Evolutionary conservation across 2,113 vertebrate genomes (phyloP).

Genomic region (Caranx melampygus): DNA sequence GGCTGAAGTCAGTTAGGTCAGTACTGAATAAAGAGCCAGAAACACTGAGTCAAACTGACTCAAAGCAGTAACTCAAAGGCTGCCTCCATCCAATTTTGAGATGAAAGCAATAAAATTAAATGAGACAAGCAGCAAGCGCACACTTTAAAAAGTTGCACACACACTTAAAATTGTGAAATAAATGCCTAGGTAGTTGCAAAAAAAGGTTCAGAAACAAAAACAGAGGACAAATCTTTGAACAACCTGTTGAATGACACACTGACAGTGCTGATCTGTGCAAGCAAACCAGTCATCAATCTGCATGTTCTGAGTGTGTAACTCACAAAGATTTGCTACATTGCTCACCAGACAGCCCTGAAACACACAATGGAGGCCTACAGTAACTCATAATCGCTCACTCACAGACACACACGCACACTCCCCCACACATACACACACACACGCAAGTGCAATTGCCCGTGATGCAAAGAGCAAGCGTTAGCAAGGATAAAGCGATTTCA

Average conservation of each 20-base stretch:
- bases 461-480: constrained; percentile 77
- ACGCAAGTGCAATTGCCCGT: constrained; percentile 57
- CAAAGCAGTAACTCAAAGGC: background rate
- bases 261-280: background rate
- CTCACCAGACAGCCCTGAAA: constrained; percentile 48
- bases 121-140: background rate
- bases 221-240: background rate
- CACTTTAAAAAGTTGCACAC: no score
- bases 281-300: constrained; percentile 24
- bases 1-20: constrained; percentile 7
- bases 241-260: constrained; percentile 45
- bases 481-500: constrained; percentile 83
- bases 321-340: constrained; percentile 38
- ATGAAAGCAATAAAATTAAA: no score
- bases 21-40: background rate
- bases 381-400: constrained; percentile 51
- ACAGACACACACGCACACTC: constrained; percentile 40
- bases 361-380: constrained; percentile 67
- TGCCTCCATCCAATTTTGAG: no score
- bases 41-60: constrained; percentile 37
- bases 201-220: background rate
- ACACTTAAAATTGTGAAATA: background rate
- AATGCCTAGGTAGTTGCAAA: background rate
- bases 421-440: constrained; percentile 16
- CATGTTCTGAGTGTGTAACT: background rate